Base-by-base conservation (phyloP, 2,113 vertebrate genomes). In the Oplegnathus fasciatus region DNA sequence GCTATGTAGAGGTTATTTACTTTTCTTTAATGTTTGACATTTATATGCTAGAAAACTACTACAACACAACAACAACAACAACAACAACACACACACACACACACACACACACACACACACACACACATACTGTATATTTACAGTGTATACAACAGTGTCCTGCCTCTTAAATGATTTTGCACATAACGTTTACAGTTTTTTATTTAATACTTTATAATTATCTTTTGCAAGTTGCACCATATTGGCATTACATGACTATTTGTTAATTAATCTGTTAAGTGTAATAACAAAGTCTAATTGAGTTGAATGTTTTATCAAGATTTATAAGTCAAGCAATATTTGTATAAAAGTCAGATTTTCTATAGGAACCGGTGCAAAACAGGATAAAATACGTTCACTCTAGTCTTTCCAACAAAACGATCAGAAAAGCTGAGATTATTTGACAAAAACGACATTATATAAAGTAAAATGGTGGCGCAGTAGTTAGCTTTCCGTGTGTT, bases 21-120 rank as follows among this genome's bases (percentile, higher is more conserved):
- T 58, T 37, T 50, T 24, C 13, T 77, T 84, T 82, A 76, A 88
- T 66, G 78, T 84, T 82, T 78, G 55, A 81, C 75, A 65, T 84
- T 72, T 54, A 46, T 1, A 22, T 14, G 65, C 0, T 42, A 58
- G 48, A 30, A 37, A 40, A 69, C 2, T 34, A 32, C 42, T 37
- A 28, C 14, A 57, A 58, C 66, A 8, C 5, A 58, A 67, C n/a
- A n/a, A n/a, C n/a, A n/a, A n/a, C n/a, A n/a, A n/a, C n/a, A n/a
- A n/a, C n/a, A n/a, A n/a, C n/a, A n/a, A n/a, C n/a, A 72, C 50
- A 26, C 30, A 37, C 30, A 13, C 10, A 44, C 42, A 44, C 11
- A 17, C 55, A 15, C 5, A 26, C n/a, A 0, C 15, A 7, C 58
- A 61, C n/a, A 58, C n/a, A 14, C 44, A 2, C 13, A 14, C 44